Evolutionary conservation across 1,140 invertebrate species (phyloP).

Genomic region (Brachionus asplanchnoidis): DNA sequence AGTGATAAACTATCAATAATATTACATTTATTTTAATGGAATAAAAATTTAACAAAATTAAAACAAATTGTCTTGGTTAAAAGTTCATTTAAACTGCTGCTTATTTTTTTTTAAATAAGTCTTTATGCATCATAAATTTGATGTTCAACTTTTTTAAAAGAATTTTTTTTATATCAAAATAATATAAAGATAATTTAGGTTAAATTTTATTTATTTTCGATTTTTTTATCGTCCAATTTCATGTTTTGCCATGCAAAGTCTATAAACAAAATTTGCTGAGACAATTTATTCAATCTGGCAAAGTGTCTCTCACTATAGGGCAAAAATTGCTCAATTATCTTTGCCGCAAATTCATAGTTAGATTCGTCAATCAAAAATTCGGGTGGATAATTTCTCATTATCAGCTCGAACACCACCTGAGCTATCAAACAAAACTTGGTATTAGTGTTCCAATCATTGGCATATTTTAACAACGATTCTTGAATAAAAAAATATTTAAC

Average conservation of each 20-base stretch:
- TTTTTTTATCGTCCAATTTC: constrained; percentile 45
- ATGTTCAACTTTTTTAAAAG: not conserved
- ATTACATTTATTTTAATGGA: too few species aligned
- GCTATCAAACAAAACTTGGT: constrained; percentile 74
- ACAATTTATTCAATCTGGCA: constrained; percentile 63
- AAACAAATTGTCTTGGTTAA: too few species aligned
- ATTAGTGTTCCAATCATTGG: constrained; percentile 81
- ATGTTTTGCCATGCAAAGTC: constrained; percentile 62
- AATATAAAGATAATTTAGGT: not conserved
- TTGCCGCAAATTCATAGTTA: not conserved
- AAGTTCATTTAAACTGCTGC: too few species aligned
- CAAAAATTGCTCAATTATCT: constrained; percentile 11
- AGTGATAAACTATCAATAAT: too few species aligned
- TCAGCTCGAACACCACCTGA: constrained; percentile 71
- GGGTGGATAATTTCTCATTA: constrained; percentile 62
- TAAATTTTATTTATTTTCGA: constrained; percentile 6
- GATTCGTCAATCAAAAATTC: constrained; percentile 44
- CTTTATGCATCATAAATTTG: too few species aligned
- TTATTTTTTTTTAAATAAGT: too few species aligned
- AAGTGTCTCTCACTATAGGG: constrained; percentile 50
- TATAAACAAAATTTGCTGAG: constrained; percentile 73
- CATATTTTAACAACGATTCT: constrained; percentile 68
- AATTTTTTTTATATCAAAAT: not conserved
- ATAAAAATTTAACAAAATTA: too few species aligned
- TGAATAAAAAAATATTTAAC: constrained; percentile 39